Evolutionary conservation across 1,140 invertebrate species (phyloP).

Genomic region (Lepidurus packardi): DNA sequence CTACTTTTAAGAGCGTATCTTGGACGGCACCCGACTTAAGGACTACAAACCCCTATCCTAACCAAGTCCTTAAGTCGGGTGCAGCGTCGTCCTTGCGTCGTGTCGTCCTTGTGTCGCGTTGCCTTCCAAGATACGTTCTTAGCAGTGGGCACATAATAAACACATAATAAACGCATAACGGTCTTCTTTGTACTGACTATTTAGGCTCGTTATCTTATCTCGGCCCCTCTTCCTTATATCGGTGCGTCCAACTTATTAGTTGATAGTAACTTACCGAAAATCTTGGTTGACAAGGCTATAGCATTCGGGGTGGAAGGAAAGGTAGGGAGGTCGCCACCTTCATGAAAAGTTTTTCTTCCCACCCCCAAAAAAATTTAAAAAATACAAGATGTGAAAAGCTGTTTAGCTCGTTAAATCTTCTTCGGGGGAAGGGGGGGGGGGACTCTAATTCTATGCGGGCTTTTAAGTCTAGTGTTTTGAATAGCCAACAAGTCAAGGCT

Average conservation of each 20-base stretch:
- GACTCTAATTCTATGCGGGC: constrained; percentile 15
- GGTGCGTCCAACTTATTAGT: neutral
- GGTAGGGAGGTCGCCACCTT: neutral
- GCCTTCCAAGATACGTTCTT: neutral
- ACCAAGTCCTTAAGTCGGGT: too few relatives aligned
- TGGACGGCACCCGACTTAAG: neutral
- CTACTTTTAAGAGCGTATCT: neutral
- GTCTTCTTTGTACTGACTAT: neutral
- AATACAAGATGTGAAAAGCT: neutral
- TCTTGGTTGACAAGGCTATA: neutral
- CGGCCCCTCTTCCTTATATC: neutral
- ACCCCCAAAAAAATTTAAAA: neutral
- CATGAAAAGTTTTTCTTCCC: neutral
- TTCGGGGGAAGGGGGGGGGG: neutral
- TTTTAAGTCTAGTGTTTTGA: neutral
- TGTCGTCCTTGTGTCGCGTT: neutral
- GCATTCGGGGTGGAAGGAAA: neutral
- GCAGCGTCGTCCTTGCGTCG: neutral
- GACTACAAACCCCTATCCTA: too few relatives aligned
- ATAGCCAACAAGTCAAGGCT: constrained; percentile 15
- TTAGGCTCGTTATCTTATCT: neutral
- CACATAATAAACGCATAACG: neutral
- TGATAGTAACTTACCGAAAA: neutral
- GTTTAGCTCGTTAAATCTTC: constrained; percentile 19
- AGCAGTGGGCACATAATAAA: neutral